Conservation (phyloP, 2,888 invertebrate species). For the Phengaris alcon region DNA sequence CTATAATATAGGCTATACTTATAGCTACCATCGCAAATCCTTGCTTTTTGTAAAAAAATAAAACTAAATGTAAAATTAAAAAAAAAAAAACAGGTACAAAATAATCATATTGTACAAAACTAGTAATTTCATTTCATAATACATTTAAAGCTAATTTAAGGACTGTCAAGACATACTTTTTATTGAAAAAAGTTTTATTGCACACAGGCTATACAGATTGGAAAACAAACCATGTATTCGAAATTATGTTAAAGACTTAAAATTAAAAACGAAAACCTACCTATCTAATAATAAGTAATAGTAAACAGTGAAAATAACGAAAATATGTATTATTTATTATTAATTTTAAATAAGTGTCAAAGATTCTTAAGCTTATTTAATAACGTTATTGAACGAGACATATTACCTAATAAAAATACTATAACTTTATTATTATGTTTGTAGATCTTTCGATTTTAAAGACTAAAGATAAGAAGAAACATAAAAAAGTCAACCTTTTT, state of each 20-base stretch:
- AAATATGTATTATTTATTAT: neutral
- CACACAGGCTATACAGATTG: conserved; percentile 1
- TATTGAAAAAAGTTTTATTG: neutral
- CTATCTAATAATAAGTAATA: neutral
- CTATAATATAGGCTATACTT: no score
- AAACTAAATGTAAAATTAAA: conserved; percentile 11
- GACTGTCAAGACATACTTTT: conserved; percentile 4
- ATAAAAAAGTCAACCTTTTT: no score
- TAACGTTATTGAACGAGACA: neutral
- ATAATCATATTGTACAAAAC: conserved; percentile 25
- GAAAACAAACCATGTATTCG: neutral
- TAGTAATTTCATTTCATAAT: conserved; percentile 22
- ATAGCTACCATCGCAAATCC: conserved; percentile 10
- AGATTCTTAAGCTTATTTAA: neutral
- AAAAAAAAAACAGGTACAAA: conserved; percentile 1
- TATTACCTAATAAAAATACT: neutral
- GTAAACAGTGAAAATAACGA: neutral
- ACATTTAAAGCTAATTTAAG: conserved; percentile 30
- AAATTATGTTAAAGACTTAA: neutral
- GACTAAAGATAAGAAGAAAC: no score
- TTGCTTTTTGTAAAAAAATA: conserved; percentile 4
- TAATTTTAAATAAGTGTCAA: neutral
- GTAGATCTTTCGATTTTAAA: neutral
- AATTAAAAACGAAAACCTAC: neutral
- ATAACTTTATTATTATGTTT: neutral